A percentile compares a stretch with the other conserved stretches of the same genome.
These are phyloP conservation scores for Danio choprae DNA, from an alignment of 2,797 vertebrate genomes.

Conservation along the genomic window DNA sequence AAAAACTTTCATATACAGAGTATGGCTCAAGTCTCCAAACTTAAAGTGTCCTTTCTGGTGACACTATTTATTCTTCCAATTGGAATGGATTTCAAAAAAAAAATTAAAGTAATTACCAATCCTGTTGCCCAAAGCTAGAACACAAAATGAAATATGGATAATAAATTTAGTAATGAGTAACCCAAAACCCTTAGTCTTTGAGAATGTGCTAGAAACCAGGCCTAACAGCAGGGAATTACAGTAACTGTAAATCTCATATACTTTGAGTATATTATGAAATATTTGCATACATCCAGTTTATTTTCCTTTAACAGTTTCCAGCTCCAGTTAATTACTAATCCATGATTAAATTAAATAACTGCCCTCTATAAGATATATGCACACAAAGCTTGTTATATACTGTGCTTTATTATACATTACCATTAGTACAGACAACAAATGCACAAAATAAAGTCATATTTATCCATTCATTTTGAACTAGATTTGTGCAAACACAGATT, in stretches of 20 bases:
- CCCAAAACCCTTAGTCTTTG: neutral
- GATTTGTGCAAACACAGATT: slow-evolving; percentile 7
- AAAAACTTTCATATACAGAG: neutral
- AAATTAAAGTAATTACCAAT: neutral
- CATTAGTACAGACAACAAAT: slow-evolving; percentile 3
- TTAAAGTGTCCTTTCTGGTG: neutral
- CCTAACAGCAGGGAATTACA: neutral
- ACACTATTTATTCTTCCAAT: neutral
- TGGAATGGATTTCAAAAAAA: no score
- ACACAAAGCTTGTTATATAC: neutral
- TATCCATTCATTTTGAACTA: neutral
- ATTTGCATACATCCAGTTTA: no score
- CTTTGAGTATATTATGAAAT: neutral
- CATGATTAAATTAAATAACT: neutral
- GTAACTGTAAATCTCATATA: neutral
- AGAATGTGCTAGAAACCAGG: neutral
- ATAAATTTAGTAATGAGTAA: neutral
- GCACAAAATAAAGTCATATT: neutral
- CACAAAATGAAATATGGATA: neutral
- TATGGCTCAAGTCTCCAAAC: neutral
- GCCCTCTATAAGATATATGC: neutral
- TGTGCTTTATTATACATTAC: neutral
- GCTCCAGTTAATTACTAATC: neutral
- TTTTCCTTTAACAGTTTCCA: neutral
- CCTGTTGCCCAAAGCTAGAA: neutral